phyloP scores from a whole-genome alignment of 2,888 invertebrate species.

The Deilephila elpenor region DNA sequence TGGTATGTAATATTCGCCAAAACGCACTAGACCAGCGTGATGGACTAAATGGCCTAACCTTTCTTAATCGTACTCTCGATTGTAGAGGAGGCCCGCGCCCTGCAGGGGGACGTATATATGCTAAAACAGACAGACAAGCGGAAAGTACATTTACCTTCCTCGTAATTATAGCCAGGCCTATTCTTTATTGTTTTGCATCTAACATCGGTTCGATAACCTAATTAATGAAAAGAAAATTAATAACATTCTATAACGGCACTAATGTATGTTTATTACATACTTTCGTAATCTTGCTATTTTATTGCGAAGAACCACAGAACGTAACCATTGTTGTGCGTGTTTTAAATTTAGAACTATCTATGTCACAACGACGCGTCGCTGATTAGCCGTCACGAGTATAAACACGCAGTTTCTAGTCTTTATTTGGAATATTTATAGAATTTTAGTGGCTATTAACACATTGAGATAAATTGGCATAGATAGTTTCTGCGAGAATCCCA shows the following conservation, averaged over 20 bases:
- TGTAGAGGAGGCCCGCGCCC: too few species aligned
- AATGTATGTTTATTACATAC: conserved; percentile 6
- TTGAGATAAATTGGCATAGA: neutral
- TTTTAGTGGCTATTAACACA: neutral
- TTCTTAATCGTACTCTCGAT: too few species aligned
- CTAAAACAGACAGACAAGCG: too few species aligned
- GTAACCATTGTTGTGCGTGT: conserved; percentile 25
- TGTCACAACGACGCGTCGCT: conserved; percentile 11
- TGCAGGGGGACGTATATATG: too few species aligned
- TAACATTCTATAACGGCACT: neutral
- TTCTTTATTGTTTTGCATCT: neutral
- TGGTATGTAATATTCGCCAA: too few species aligned
- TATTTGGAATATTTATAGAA: neutral
- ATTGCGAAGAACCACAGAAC: conserved; percentile 3
- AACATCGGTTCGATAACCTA: neutral
- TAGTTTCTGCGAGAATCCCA: neutral
- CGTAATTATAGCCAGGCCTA: too few species aligned
- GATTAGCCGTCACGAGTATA: conserved; percentile 8
- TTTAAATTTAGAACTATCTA: conserved; percentile 2
- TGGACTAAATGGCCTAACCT: too few species aligned
- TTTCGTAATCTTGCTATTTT: conserved; percentile 15
- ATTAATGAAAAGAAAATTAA: neutral
- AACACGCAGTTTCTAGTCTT: neutral
- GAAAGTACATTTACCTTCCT: too few species aligned
- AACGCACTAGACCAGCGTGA: too few species aligned